Evolutionary conservation across 2,797 vertebrate species (phyloP).

Genomic region (Brachyalestes nurse): DNA sequence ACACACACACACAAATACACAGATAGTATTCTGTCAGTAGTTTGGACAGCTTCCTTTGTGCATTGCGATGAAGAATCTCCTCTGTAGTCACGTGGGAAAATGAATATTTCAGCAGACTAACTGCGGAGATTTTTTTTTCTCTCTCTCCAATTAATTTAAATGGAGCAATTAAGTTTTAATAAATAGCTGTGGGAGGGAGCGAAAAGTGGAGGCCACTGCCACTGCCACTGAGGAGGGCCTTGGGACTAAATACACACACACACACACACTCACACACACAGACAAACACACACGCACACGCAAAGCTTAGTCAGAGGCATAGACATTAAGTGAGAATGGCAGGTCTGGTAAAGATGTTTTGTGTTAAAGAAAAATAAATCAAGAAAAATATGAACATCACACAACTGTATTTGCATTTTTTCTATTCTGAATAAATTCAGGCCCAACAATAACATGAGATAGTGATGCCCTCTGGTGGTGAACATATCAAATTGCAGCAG

Average conservation of each 20-base stretch:
- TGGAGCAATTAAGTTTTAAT: slow-evolving; percentile 66
- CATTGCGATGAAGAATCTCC: slow-evolving; percentile 19
- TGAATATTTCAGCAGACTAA: slow-evolving; percentile 63
- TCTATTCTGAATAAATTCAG: neutral
- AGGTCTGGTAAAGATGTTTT: neutral
- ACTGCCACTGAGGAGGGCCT: slow-evolving; percentile 13
- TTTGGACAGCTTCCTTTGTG: slow-evolving; percentile 32
- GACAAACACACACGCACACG: slow-evolving; percentile 8
- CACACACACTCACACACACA: slow-evolving; percentile 35
- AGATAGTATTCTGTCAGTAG: neutral
- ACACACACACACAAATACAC: too few relatives aligned
- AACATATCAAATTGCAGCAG: neutral
- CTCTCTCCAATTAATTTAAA: slow-evolving; percentile 62
- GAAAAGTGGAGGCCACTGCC: slow-evolving; percentile 33
- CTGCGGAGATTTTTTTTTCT: slow-evolving; percentile 48
- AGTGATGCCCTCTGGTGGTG: slow-evolving; percentile 47
- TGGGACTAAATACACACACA: slow-evolving; percentile 42
- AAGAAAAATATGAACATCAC: too few relatives aligned
- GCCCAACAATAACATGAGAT: neutral
- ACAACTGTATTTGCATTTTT: neutral
- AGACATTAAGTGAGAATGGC: neutral
- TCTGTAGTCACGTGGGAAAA: slow-evolving; percentile 48
- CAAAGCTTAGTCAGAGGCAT: too few relatives aligned
- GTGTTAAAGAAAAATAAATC: too few relatives aligned
- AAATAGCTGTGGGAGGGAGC: slow-evolving; percentile 61